Evolutionary conservation across 2,797 vertebrate species (phyloP).

Genomic region (Poeciliopsis infans): DNA sequence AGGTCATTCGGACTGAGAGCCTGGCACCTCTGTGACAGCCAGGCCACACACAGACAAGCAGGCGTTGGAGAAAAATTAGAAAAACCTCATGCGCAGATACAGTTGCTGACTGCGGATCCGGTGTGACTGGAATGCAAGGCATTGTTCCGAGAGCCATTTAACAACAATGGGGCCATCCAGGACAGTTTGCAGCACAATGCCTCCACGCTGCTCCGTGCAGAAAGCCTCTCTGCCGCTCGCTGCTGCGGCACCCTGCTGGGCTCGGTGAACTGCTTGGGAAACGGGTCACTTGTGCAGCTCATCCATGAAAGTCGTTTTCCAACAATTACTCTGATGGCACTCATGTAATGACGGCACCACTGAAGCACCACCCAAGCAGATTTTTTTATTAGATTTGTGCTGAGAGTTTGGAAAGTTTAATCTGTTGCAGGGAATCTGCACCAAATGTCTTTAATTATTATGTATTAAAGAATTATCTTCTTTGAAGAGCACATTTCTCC

Average conservation of each 20-base stretch:
- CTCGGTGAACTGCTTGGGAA: conserved; percentile 66
- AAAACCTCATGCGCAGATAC: conserved; percentile 38
- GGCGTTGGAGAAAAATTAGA: not conserved
- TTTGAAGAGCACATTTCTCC: not conserved
- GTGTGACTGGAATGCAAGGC: conserved; percentile 64
- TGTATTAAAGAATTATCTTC: conserved; percentile 2
- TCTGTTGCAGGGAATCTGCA: not conserved
- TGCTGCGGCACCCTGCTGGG: conserved; percentile 43
- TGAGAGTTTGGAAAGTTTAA: conserved; percentile 7
- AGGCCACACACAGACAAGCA: conserved; percentile 53
- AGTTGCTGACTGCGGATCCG: conserved; percentile 40
- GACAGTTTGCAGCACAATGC: conserved; percentile 72
- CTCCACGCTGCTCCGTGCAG: conserved; percentile 61
- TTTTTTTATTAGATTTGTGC: conserved; percentile 13
- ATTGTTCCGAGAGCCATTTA: conserved; percentile 64
- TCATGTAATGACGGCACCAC: conserved; percentile 38
- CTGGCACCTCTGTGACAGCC: conserved; percentile 28
- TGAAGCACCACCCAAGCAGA: conserved; percentile 20
- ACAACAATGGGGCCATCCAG: conserved; percentile 61
- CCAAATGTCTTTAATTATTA: not conserved
- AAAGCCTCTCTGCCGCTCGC: conserved; percentile 9
- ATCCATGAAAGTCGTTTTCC: conserved; percentile 64
- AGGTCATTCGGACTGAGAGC: conserved; percentile 36
- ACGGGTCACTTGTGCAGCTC: conserved; percentile 65
- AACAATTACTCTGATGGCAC: conserved; percentile 61